These are phyloP conservation scores for Thaumatotibia leucotreta DNA, from an alignment of 1,140 invertebrate species.

Conservation along the genomic window DNA sequence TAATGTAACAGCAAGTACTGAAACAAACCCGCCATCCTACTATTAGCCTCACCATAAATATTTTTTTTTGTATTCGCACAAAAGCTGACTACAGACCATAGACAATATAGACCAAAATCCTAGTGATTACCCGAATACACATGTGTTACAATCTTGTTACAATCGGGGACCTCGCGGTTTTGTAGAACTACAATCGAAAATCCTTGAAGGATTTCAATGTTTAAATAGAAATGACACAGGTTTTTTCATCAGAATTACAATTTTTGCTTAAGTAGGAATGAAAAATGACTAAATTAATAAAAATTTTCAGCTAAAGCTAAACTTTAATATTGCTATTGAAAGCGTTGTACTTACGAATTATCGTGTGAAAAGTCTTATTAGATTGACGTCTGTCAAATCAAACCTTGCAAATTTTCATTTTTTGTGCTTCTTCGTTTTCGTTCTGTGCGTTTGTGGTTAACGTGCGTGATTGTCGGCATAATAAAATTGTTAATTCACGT, in stretches of 20 bases:
- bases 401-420: background rate
- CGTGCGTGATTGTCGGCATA: background rate
- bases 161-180: too few relatives aligned
- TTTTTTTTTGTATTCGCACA: background rate
- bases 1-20: background rate
- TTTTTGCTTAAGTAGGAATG: too few relatives aligned
- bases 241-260: too few relatives aligned
- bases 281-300: too few relatives aligned
- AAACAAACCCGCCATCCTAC: background rate
- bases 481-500: background rate
- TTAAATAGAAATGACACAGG: too few relatives aligned
- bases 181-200: too few relatives aligned
- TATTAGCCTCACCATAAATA: background rate
- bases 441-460: background rate
- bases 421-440: constrained; percentile 5
- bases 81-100: background rate
- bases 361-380: background rate
- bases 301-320: too few relatives aligned
- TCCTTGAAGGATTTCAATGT: too few relatives aligned
- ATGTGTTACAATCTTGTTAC: too few relatives aligned
- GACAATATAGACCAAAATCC: background rate
- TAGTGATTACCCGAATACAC: too few relatives aligned
- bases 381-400: background rate
- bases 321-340: too few relatives aligned
- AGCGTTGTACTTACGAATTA: background rate